Base-by-base conservation (phyloP, 1,140 invertebrate genomes). In the Caenorhabditis briggsae region DNA sequence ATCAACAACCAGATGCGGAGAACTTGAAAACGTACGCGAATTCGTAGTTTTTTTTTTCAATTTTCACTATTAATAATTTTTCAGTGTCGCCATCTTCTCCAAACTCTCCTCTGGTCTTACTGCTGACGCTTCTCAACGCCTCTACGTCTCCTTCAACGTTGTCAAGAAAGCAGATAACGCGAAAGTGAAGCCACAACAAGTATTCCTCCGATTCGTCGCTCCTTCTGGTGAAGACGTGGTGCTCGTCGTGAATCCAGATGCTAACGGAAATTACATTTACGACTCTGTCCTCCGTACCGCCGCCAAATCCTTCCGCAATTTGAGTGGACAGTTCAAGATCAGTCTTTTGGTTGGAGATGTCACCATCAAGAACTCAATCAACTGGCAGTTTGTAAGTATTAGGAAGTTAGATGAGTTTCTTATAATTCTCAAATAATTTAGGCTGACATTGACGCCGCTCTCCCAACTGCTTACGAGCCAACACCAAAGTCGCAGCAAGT, bases 281-380 rank as follows among this genome's bases (percentile, higher is more conserved):
- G 88, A 89, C 43, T 61, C 87, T 20, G 87, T 88, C 93, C 93
- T 58, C 92, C 96, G 96, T 96, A 97, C 93, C 94, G 97, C 53
- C 12, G 95, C 95, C 65, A 93, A 94, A 56, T 95, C 95, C 90
- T 96, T 99, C 91, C 94, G 94, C 55, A 94, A 95, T 87, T 92
- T 94, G 23, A 96, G 95, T 85, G 97, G 96, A 61, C 92, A 94
- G 46, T 98, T 98, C 93, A 94, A 95, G 86, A 93, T 98, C 61
- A 95, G 96, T 90, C 91, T 99, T 55, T 95, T 97, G 86, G 93
- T 98, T 86, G 97, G 97, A 33, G 97, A 99, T 94, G 94, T 96
- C 84, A 94, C 96, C 6, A 94, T 98, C 55, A 95, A 95, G 74
- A 97, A 97, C 93, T 96, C 97, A 11, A 95, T 98, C 88, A 94